phyloP scores from a whole-genome alignment of 2,797 vertebrate genomes.

The Pristis pectinata region DNA sequence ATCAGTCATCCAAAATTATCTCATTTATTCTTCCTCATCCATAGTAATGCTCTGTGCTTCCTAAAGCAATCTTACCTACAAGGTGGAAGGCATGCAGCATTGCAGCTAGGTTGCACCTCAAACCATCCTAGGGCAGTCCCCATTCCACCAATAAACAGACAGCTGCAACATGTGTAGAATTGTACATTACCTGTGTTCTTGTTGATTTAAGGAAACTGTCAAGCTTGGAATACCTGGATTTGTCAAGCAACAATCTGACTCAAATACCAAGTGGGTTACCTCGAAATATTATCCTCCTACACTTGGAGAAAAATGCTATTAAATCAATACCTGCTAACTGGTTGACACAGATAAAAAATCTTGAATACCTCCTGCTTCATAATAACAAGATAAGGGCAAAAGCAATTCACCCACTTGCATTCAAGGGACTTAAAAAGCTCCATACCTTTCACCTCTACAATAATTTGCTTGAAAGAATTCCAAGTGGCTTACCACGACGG shows the following conservation, averaged over 20 bases:
- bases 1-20: background rate
- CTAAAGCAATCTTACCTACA: background rate
- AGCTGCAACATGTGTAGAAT: background rate
- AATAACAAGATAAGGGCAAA: constrained; percentile 83
- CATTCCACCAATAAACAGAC: background rate
- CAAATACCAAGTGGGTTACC: constrained; percentile 82
- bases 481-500: constrained; percentile 78
- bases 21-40: background rate
- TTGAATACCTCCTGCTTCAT: constrained; percentile 93
- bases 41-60: background rate
- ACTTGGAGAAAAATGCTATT: constrained; percentile 91
- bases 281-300: constrained; percentile 81
- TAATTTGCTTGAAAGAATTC: constrained; percentile 84
- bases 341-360: constrained; percentile 73
- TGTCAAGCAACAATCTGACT: constrained; percentile 92
- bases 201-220: constrained; percentile 57
- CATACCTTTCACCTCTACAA: constrained; percentile 96
- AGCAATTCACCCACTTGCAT: constrained; percentile 77
- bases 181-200: background rate
- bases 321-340: constrained; percentile 70
- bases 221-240: constrained; percentile 85
- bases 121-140: background rate
- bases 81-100: background rate
- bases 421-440: constrained; percentile 89
- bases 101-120: background rate